These are phyloP conservation scores for Nipponacmea schrenckii DNA, from an alignment of 2,888 invertebrate genomes.

Conservation along the genomic window DNA sequence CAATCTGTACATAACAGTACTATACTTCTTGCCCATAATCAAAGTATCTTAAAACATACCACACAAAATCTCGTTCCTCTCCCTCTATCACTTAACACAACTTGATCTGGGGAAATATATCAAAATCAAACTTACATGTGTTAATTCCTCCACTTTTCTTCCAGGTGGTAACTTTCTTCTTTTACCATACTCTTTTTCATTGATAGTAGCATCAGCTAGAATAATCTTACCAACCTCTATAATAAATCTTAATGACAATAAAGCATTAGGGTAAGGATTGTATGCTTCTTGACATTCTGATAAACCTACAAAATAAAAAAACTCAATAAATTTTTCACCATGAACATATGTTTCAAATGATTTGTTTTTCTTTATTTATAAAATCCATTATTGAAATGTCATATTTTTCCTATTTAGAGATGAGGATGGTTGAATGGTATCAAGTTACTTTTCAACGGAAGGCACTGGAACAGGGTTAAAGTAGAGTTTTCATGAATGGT, in stretches of 20 bases:
- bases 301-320: constrained; percentile 51
- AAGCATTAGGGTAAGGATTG: constrained; percentile 65
- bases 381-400: no score
- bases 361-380: not conserved
- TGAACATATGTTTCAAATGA: not conserved
- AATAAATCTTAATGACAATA: constrained; percentile 63
- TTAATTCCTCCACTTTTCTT: constrained; percentile 29
- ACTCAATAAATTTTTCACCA: constrained; percentile 6
- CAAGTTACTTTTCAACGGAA: no score
- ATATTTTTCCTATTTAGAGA: no score
- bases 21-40: no score
- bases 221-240: constrained; percentile 65
- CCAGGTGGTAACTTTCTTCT: constrained; percentile 40
- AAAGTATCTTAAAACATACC: no score
- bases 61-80: no score
- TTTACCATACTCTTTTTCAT: constrained; percentile 59
- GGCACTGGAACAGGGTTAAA: no score
- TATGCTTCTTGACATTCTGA: constrained; percentile 63
- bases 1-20: no score
- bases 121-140: constrained; percentile 18
- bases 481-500: no score
- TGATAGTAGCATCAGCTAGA: constrained; percentile 57
- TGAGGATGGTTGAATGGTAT: no score
- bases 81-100: no score
- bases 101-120: not conserved